These are phyloP conservation scores for Bucorvus abyssinicus DNA, from an alignment of 2,797 vertebrate genomes.

Conservation along the genomic window DNA sequence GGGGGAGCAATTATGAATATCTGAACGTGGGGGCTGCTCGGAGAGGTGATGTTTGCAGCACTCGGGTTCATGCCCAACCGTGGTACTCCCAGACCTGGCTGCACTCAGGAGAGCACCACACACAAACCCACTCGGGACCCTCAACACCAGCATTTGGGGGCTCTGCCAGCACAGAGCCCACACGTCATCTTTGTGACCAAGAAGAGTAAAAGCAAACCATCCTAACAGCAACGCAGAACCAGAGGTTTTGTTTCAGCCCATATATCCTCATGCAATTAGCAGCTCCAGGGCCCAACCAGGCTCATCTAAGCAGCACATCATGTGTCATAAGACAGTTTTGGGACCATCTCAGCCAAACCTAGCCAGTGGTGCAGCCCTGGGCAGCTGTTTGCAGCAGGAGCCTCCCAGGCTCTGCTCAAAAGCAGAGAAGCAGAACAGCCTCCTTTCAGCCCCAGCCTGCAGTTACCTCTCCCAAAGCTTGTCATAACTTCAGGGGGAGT, in stretches of 20 bases:
- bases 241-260: background rate
- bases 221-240: background rate
- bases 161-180: background rate
- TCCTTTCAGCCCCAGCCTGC: background rate
- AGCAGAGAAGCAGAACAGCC: background rate
- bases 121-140: background rate
- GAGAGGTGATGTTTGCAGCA: conserved; percentile 18
- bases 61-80: background rate
- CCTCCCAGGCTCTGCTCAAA: background rate
- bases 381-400: background rate
- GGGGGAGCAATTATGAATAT: background rate
- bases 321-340: background rate
- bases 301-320: accelerated
- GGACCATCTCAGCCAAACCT: background rate
- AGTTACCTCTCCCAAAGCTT: background rate
- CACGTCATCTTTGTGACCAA: background rate
- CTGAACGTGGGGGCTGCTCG: background rate
- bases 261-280: background rate
- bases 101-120: background rate
- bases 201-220: background rate
- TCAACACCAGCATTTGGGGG: accelerated
- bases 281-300: background rate
- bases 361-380: background rate
- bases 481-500: accelerated
- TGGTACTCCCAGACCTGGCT: background rate